Evolutionary conservation across 2,797 vertebrate genomes (phyloP).

Genomic region (Centroberyx gerrardi): DNA sequence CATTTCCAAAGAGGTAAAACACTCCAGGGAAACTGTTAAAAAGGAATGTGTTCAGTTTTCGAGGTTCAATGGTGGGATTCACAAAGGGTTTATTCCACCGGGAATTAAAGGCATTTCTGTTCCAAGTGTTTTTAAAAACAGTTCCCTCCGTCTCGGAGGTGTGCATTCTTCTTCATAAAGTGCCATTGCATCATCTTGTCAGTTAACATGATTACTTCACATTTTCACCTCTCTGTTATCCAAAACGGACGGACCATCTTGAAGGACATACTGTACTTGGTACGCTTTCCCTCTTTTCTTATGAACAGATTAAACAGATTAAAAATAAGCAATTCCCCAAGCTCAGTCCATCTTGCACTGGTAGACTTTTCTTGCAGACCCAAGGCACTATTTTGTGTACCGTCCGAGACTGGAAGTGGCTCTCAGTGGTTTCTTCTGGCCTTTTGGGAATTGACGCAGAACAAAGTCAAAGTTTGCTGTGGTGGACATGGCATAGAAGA

Average conservation of each 20-base stretch:
- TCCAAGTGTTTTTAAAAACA: conserved; percentile 2
- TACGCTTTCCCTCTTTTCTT: not conserved
- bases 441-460: conserved; percentile 75
- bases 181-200: conserved; percentile 56
- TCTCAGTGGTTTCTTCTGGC: conserved; percentile 68
- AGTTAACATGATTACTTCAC: conserved; percentile 9
- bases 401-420: conserved; percentile 65
- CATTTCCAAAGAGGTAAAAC: not conserved
- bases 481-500: conserved; percentile 92
- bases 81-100: conserved; percentile 12
- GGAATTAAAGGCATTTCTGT: conserved; percentile 20
- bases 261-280: not conserved
- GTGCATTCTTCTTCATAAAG: conserved; percentile 65
- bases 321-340: not conserved
- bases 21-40: not conserved
- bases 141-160: not conserved
- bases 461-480: conserved; percentile 87
- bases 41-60: not conserved
- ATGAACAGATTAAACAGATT: not conserved
- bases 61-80: not conserved
- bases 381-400: conserved; percentile 57
- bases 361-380: not conserved
- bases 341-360: not conserved
- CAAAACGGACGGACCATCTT: not conserved
- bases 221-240: conserved; percentile 7